phyloP scores from a whole-genome alignment of 2,797 vertebrate genomes.

The Lophius americanus region DNA sequence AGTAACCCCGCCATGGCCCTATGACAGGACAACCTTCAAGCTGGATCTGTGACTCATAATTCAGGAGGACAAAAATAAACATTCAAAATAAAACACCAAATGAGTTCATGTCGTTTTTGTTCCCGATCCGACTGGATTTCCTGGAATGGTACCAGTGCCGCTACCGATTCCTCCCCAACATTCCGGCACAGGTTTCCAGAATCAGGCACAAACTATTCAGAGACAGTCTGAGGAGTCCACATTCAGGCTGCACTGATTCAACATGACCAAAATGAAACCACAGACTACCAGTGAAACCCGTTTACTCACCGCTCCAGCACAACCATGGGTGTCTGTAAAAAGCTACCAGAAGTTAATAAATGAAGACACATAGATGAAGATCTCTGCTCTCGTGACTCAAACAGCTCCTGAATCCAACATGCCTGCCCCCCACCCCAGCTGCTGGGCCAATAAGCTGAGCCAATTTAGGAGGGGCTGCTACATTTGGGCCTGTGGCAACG shows the following conservation, averaged over 20 bases:
- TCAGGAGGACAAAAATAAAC: conserved; percentile 59
- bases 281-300: neutral
- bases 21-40: conserved; percentile 73
- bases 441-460: conserved; percentile 50
- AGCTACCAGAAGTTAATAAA: conserved; percentile 14
- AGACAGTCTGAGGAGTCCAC: neutral
- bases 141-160: conserved; percentile 4
- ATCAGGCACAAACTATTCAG: neutral
- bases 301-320: conserved; percentile 63
- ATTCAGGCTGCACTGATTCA: neutral
- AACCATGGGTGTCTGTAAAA: conserved; percentile 10
- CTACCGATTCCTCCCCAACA: neutral
- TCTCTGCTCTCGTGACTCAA: conserved; percentile 39
- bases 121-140: neutral
- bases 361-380: conserved; percentile 27
- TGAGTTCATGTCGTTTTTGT: neutral
- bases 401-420: conserved; percentile 43
- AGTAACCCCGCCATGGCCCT: conserved; percentile 67
- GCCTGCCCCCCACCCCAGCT: conserved; percentile 62
- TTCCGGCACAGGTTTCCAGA: neutral
- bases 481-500: conserved; percentile 61
- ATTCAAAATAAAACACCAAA: conserved; percentile 30
- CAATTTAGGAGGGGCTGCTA: conserved; percentile 69
- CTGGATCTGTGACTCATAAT: conserved; percentile 64
- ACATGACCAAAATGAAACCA: conserved; percentile 26